A percentile compares a stretch with the other conserved stretches of the same genome.
Evolutionary conservation across 2,888 invertebrate genomes (phyloP).

Genomic region (Archaeoteleia sp.): DNA sequence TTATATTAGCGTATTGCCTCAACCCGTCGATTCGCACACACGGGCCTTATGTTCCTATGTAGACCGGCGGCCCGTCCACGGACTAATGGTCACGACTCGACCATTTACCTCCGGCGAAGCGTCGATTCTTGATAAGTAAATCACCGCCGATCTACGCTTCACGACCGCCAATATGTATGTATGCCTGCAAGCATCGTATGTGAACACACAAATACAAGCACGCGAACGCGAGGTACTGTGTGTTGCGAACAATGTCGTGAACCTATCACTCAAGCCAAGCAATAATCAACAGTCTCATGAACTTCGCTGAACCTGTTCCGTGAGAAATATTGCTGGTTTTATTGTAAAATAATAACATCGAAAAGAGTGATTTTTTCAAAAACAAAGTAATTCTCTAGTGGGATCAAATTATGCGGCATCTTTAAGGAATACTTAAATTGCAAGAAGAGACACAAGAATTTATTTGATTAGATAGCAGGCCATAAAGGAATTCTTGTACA

Average conservation of each 20-base stretch:
- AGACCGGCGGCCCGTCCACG: slow-evolving; percentile 60
- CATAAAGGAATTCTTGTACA: slow-evolving; percentile 15
- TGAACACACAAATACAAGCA: slow-evolving; percentile 20
- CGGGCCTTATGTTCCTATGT: slow-evolving; percentile 44
- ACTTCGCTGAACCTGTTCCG: slow-evolving; percentile 8
- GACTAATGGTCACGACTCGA: slow-evolving; percentile 79
- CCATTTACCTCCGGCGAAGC: slow-evolving; percentile 80
- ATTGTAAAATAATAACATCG: too few species aligned
- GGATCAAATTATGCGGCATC: too few species aligned
- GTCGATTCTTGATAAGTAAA: slow-evolving; percentile 78
- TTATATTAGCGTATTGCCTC: slow-evolving; percentile 52
- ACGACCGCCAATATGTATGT: slow-evolving; percentile 70
- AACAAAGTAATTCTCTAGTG: background rate
- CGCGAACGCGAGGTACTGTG: slow-evolving; percentile 1
- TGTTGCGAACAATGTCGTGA: slow-evolving; percentile 24
- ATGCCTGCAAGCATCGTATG: slow-evolving; percentile 41
- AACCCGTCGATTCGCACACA: slow-evolving; percentile 44
- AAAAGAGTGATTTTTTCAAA: too few species aligned
- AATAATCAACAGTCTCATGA: slow-evolving; percentile 27
- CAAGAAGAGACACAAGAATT: slow-evolving; percentile 11
- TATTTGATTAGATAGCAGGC: slow-evolving; percentile 18
- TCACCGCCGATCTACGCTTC: slow-evolving; percentile 78
- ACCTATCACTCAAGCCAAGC: slow-evolving; percentile 40
- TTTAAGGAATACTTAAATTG: background rate
- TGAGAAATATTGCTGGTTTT: slow-evolving; percentile 20